Percentiles rank a stretch among this genome's conserved stretches.
Conservation (phyloP, 2,888 invertebrate genomes). For the Synanthedon myopaeformis region DNA sequence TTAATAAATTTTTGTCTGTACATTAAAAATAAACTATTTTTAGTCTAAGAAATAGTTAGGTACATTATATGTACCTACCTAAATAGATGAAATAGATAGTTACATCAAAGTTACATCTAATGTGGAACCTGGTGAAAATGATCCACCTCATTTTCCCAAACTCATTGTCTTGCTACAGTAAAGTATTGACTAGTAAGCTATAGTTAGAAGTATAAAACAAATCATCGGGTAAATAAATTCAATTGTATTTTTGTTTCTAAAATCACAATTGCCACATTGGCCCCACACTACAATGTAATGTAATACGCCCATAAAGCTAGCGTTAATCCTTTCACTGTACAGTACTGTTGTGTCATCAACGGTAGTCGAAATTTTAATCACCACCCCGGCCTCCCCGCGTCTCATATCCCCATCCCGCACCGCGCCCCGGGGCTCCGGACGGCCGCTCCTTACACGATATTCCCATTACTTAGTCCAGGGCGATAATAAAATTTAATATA, state of each 20-base stretch:
- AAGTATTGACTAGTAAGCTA: no score
- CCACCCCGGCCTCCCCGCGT: conserved; percentile 29
- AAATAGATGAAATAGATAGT: no score
- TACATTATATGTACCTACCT: no score
- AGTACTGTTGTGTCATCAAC: conserved; percentile 64
- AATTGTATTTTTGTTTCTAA: conserved; percentile 17
- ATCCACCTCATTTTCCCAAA: no score
- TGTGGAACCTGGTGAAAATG: no score
- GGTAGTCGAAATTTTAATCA: conserved; percentile 69
- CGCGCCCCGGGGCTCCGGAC: conserved; percentile 51
- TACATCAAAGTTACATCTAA: no score
- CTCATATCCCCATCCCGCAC: background rate
- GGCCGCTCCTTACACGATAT: conserved; percentile 70
- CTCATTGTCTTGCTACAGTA: no score
- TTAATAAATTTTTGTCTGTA: no score
- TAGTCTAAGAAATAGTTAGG: no score
- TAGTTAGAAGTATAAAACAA: no score
- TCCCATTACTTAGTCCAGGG: conserved; percentile 71
- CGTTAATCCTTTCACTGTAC: conserved; percentile 59
- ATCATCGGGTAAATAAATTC: no score
- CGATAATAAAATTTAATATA: conserved; percentile 72
- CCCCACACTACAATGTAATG: conserved; percentile 45
- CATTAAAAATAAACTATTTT: no score
- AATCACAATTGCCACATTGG: conserved; percentile 38
- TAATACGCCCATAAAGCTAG: conserved; percentile 65